Evolutionary conservation across 2,113 vertebrate species (phyloP), one percentile per base, ranked within the genome.

Genomic region (Poecile atricapillus): DNA sequence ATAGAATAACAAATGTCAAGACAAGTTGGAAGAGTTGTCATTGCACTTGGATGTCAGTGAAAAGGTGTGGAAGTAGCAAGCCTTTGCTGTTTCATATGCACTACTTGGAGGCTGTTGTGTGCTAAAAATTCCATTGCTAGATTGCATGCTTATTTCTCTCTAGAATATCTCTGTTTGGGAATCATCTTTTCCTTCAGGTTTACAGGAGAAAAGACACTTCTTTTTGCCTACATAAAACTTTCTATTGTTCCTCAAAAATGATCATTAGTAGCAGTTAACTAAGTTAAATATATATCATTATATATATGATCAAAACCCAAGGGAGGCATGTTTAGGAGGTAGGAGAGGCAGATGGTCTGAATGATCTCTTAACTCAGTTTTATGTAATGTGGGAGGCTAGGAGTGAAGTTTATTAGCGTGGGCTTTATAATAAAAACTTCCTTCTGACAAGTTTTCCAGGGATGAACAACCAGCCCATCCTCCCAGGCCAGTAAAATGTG

Each of bases 331-430:
- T 64, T 94, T 55, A 67, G 82, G 53, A 90, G 44, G 71, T 37
- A 64, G 37, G 71, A 88, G 80, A 89, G 31, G 68, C 80, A 95
- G 83, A 91, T 94, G 83, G 87, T 33, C 80, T 92, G 39, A 91
- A 68, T 63, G 89, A 67, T 53, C 35, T 74, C 83, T 89, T 83
- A 83, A 68, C 50, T 95, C 55, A 46, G 15, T 96, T 87, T 92
- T 92, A 73, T 94, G 39, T 65, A 44, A 28, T 13, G 80, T 93
- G 49, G 80, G 86, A 97, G 73, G 76, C 35, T 78, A 75, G 52
- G 56, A 93, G 60, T 78, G 30, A 56, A 78, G 80, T 74, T 56
- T 52, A 56, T 89, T 75, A 83, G 86, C 0, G 1, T 87, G 60
- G 75, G 60, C 60, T 93, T 89, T 82, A 15, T 39, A 44, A 89